These are phyloP conservation scores for Quadroppia sp. DNA, from an alignment of 2,888 invertebrate species.

Conservation along the genomic window DNA sequence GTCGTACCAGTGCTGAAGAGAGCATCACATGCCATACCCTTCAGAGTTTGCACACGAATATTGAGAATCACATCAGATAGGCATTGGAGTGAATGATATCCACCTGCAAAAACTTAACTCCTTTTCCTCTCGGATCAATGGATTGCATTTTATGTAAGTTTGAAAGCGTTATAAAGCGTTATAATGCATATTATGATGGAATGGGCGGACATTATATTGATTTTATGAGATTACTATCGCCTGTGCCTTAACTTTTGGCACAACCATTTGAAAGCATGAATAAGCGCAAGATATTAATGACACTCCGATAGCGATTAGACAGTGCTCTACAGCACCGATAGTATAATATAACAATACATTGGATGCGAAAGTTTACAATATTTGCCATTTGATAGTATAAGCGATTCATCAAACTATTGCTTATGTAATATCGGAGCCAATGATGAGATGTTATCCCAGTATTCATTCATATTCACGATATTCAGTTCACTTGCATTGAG, in stretches of 20 bases:
- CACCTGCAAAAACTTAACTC: constrained; percentile 26
- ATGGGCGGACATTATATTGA: constrained; percentile 23
- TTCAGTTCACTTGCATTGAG: constrained; percentile 1
- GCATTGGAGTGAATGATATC: constrained; percentile 17
- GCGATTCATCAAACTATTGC: constrained; percentile 10
- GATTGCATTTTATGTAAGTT: neutral
- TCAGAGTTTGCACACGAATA: neutral
- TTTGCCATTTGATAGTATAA: neutral
- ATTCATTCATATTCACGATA: neutral
- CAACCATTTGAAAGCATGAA: constrained; percentile 31
- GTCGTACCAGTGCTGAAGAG: neutral
- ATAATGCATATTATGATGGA: constrained; percentile 1
- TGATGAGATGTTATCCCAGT: neutral
- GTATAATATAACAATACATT: neutral
- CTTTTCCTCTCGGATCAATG: constrained; percentile 17
- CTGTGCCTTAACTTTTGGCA: constrained; percentile 1
- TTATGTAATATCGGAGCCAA: neutral
- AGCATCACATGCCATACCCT: constrained; percentile 3
- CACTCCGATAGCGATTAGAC: constrained; percentile 30
- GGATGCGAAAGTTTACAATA: neutral
- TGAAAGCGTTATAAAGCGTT: constrained; percentile 3
- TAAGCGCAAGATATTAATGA: constrained; percentile 30
- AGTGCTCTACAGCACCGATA: neutral
- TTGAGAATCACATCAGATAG: constrained; percentile 30
- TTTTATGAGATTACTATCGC: constrained; percentile 29